Conservation (phyloP, 2,888 invertebrate species). For the Tetranychus truncatus region DNA sequence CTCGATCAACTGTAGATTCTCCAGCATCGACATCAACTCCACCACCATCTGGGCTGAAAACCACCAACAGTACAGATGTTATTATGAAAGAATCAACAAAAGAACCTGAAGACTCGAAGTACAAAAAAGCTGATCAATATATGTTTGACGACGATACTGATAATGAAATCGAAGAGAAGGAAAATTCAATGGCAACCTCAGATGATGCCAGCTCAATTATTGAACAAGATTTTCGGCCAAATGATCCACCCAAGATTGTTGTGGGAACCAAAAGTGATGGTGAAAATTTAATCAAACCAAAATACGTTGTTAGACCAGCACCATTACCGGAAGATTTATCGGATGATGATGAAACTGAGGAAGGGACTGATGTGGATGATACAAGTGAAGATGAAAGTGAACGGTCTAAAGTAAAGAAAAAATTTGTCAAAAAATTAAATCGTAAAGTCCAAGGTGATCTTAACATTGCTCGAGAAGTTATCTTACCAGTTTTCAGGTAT, state of each 20-base stretch:
- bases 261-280: neutral
- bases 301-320: conserved; percentile 28
- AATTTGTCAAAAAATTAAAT: conserved; percentile 20
- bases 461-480: conserved; percentile 30
- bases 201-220: neutral
- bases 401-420: conserved; percentile 17
- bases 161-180: neutral
- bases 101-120: neutral
- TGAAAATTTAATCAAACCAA: conserved; percentile 25
- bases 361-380: conserved; percentile 24
- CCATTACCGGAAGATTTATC: conserved; percentile 23
- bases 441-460: conserved; percentile 23
- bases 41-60: neutral
- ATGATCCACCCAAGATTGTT: neutral
- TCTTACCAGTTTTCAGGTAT: conserved; percentile 35
- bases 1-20: neutral
- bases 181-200: neutral
- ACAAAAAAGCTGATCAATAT: conserved; percentile 17
- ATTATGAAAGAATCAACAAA: neutral
- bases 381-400: conserved; percentile 22
- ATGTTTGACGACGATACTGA: conserved; percentile 13
- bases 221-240: neutral
- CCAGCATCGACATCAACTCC: neutral
- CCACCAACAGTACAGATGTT: neutral
- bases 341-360: conserved; percentile 17